Conservation (phyloP, 2,888 invertebrate species). For the Diogma glabrata region DNA sequence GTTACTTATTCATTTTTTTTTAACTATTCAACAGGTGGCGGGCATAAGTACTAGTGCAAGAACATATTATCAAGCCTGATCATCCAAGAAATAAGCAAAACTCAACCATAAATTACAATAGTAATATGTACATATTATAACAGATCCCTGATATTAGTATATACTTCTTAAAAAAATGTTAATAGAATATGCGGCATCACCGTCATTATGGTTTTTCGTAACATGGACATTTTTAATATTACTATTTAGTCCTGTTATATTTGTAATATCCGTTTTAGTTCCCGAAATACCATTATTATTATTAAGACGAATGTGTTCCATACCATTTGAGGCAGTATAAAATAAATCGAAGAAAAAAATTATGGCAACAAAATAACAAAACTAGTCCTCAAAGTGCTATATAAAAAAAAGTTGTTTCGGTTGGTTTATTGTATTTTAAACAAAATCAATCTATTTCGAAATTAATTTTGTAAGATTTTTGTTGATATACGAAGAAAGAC, state of each 20-base stretch:
- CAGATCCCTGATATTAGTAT: too few relatives aligned
- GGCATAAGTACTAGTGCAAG: neutral
- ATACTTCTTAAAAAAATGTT: too few relatives aligned
- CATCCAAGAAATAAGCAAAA: neutral
- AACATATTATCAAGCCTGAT: neutral
- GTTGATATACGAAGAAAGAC: too few relatives aligned
- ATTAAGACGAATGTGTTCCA: conserved; percentile 51
- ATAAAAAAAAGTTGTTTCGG: too few relatives aligned
- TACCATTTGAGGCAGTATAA: conserved; percentile 54
- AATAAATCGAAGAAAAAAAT: conserved; percentile 19
- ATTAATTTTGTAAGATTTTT: too few relatives aligned
- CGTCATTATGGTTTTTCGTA: conserved; percentile 42
- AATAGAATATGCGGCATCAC: neutral
- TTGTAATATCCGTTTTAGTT: conserved; percentile 46
- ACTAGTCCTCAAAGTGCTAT: too few relatives aligned
- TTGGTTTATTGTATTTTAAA: too few relatives aligned
- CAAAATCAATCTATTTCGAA: too few relatives aligned
- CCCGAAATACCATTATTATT: conserved; percentile 59
- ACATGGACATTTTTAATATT: conserved; percentile 52
- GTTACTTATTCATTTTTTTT: too few relatives aligned
- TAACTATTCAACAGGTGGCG: too few relatives aligned
- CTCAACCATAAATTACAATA: neutral
- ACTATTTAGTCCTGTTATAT: conserved; percentile 55
- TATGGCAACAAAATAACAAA: too few relatives aligned
- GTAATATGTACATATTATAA: too few relatives aligned